phyloP scores from a whole-genome alignment of 23 tunicate species.

The Phallusia fumigata region DNA sequence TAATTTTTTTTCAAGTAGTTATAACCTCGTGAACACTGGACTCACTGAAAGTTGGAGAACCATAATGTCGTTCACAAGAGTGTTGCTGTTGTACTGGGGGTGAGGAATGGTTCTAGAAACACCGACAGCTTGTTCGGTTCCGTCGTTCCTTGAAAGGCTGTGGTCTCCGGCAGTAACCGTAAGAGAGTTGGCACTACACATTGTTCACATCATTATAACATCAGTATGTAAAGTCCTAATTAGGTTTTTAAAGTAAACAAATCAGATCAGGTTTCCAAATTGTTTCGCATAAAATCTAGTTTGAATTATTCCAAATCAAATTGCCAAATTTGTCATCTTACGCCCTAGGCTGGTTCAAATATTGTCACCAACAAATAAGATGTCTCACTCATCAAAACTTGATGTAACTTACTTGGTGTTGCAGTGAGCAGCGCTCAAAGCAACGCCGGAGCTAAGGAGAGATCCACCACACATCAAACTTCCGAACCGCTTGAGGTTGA shows the following conservation, averaged over 20 bases:
- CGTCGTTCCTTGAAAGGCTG: constrained; percentile 52
- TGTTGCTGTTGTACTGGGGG: constrained; percentile 55
- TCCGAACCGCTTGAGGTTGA: constrained; percentile 63
- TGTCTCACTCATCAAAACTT: neutral
- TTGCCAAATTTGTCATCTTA: too few species aligned
- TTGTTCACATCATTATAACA: too few species aligned
- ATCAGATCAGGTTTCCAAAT: too few species aligned
- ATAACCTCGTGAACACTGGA: too few species aligned
- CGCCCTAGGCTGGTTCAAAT: too few species aligned
- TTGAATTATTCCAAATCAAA: too few species aligned
- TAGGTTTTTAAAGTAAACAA: too few species aligned
- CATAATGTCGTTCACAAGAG: constrained; percentile 77
- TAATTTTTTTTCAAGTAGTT: too few species aligned
- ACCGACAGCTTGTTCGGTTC: constrained; percentile 55
- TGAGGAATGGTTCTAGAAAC: constrained; percentile 64
- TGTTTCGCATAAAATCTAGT: too few species aligned
- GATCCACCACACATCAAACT: constrained; percentile 75
- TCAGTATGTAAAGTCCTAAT: too few species aligned
- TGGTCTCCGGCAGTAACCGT: constrained; percentile 65
- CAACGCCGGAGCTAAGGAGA: constrained; percentile 42
- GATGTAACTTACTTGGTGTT: constrained; percentile 21
- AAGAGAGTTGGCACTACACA: constrained; percentile 2
- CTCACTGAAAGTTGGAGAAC: constrained; percentile 47
- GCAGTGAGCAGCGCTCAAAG: constrained; percentile 82
- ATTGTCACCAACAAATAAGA: too few species aligned